These are phyloP conservation scores for Mustela lutreola DNA, from an alignment of 2,113 vertebrate species.

Conservation along the genomic window DNA sequence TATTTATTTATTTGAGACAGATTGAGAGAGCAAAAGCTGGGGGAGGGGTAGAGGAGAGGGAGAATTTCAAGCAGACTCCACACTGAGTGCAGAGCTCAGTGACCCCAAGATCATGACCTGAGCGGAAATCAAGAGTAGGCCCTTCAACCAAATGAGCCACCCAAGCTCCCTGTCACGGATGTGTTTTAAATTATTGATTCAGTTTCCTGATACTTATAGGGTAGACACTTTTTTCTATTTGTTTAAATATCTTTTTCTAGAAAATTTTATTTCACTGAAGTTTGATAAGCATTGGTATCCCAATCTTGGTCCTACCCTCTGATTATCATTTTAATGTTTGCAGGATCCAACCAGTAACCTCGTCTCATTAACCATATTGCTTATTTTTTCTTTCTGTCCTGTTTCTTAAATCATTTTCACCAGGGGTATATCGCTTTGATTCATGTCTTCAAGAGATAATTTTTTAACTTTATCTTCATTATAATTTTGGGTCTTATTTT, in stretches of 20 bases:
- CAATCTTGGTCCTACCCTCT: background rate
- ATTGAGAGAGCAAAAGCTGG: background rate
- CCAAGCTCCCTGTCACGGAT: background rate
- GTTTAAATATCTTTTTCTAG: background rate
- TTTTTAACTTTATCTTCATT: conserved; percentile 3
- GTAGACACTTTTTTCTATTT: background rate
- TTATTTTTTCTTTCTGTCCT: background rate
- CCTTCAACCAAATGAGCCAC: background rate
- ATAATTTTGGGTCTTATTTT: background rate
- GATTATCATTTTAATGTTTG: background rate
- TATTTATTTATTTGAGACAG: background rate
- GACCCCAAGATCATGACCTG: background rate
- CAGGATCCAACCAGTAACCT: background rate
- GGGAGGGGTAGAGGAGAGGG: background rate
- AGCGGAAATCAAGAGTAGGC: background rate
- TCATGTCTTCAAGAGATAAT: background rate
- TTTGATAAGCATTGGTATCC: background rate
- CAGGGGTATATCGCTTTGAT: background rate
- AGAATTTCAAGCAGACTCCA: background rate
- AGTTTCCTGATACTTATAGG: background rate
- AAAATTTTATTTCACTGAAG: background rate
- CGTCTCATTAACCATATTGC: background rate
- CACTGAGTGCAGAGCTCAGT: background rate
- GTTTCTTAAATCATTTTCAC: background rate
- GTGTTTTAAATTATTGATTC: background rate